phyloP scores from a whole-genome alignment of 2,113 vertebrate species.

The Jaculus jaculus region DNA sequence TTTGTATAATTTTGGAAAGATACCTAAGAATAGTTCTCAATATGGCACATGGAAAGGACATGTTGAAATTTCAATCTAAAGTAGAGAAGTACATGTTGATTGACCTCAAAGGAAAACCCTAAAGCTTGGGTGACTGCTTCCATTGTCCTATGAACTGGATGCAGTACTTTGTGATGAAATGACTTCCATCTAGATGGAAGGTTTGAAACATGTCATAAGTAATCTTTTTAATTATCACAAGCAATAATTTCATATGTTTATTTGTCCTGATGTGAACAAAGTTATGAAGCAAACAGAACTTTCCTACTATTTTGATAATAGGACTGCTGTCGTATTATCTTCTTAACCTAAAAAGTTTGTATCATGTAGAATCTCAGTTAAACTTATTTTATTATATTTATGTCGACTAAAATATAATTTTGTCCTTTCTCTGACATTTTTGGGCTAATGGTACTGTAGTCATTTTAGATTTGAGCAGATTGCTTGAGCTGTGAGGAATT shows the following conservation, averaged over 20 bases:
- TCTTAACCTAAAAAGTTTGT: background rate
- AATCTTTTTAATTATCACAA: background rate
- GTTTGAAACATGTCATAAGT: background rate
- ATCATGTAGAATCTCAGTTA: background rate
- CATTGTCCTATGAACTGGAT: background rate
- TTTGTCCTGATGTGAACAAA: background rate
- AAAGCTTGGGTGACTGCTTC: background rate
- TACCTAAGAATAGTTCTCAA: background rate
- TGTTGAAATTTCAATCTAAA: background rate
- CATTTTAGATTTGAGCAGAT: background rate
- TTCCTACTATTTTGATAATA: slow-evolving; percentile 4
- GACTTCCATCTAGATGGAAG: background rate
- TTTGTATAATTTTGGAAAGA: slow-evolving; percentile 3
- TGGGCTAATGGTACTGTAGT: background rate
- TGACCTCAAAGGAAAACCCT: background rate
- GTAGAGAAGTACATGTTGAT: background rate
- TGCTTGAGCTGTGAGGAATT: background rate
- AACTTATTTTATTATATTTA: background rate
- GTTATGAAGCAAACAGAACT: background rate
- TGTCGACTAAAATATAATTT: slow-evolving; percentile 10
- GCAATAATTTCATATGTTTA: background rate
- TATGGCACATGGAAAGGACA: background rate
- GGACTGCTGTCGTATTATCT: background rate
- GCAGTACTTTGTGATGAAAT: background rate
- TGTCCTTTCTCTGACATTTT: background rate